phyloP scores from a whole-genome alignment of 2,888 invertebrate species.

The Hylaea fasciaria region DNA sequence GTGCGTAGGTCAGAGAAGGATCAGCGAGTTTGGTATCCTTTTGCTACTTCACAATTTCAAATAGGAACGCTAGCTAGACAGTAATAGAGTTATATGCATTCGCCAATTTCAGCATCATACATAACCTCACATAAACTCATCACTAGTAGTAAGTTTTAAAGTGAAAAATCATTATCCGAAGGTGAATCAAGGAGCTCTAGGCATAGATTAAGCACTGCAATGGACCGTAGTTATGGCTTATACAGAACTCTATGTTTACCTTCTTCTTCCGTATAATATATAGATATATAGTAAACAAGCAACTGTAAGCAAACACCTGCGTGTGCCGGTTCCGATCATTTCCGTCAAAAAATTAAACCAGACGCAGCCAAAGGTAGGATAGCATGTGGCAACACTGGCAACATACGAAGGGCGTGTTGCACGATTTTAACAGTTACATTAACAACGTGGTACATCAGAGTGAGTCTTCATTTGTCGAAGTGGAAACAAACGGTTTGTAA shows the following conservation, averaged over 20 bases:
- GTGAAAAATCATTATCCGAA: too few relatives aligned
- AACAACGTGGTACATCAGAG: background rate
- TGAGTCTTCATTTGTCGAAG: too few relatives aligned
- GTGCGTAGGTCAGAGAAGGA: too few relatives aligned
- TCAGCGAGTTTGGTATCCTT: too few relatives aligned
- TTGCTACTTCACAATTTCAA: too few relatives aligned
- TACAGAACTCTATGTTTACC: conserved; percentile 68
- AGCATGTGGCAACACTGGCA: conserved; percentile 15
- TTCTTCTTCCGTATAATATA: conserved; percentile 60
- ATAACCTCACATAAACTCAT: too few relatives aligned
- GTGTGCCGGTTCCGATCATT: conserved; percentile 19
- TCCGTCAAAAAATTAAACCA: conserved; percentile 44
- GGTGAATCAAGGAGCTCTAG: background rate
- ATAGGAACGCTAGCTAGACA: too few relatives aligned
- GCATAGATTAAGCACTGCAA: conserved; percentile 20
- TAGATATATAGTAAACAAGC: conserved; percentile 48
- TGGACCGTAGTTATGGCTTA: conserved; percentile 4
- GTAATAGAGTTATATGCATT: too few relatives aligned
- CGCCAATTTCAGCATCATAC: too few relatives aligned
- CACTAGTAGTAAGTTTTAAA: too few relatives aligned
- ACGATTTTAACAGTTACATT: conserved; percentile 1
- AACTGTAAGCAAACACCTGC: conserved; percentile 25
- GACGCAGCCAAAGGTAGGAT: conserved; percentile 23
- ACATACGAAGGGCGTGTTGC: conserved; percentile 3
- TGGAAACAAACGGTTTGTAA: too few relatives aligned